phyloP scores from a whole-genome alignment of 2,888 invertebrate genomes.

The Pheosia tremula region DNA sequence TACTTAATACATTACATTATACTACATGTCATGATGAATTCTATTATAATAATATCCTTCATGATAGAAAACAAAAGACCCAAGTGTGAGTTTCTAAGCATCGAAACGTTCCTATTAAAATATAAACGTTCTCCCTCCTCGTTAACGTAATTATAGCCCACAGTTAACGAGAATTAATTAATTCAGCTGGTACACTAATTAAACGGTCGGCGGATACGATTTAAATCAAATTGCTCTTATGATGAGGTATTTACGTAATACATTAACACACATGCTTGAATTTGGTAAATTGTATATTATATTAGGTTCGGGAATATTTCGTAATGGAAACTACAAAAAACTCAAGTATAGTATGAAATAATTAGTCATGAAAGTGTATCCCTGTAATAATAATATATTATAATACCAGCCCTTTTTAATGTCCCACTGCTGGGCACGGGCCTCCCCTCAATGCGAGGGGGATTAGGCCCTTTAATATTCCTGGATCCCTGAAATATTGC shows the following conservation, averaged over 20 bases:
- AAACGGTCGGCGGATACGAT: conserved; percentile 46
- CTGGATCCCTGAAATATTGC: too few species aligned
- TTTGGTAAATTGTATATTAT: conserved; percentile 4
- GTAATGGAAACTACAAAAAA: not conserved
- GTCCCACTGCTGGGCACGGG: too few species aligned
- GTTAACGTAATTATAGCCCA: conserved; percentile 13
- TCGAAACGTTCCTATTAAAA: conserved; percentile 3
- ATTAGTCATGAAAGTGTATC: too few species aligned
- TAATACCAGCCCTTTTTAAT: too few species aligned
- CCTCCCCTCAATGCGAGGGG: too few species aligned
- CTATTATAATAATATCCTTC: too few species aligned
- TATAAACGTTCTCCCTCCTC: conserved; percentile 15
- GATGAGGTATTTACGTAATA: conserved; percentile 26
- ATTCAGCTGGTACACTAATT: conserved; percentile 39
- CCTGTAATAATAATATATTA: too few species aligned
- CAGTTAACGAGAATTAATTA: conserved; percentile 18
- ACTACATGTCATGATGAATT: too few species aligned
- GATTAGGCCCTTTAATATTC: too few species aligned
- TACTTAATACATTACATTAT: too few species aligned
- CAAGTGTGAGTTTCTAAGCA: conserved; percentile 3
- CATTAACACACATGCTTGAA: conserved; percentile 11
- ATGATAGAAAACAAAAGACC: too few species aligned
- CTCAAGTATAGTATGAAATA: too few species aligned
- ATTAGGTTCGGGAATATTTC: not conserved
- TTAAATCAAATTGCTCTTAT: conserved; percentile 38